Conservation (phyloP, 2,113 vertebrate genomes). For the Chaetura pelagica region DNA sequence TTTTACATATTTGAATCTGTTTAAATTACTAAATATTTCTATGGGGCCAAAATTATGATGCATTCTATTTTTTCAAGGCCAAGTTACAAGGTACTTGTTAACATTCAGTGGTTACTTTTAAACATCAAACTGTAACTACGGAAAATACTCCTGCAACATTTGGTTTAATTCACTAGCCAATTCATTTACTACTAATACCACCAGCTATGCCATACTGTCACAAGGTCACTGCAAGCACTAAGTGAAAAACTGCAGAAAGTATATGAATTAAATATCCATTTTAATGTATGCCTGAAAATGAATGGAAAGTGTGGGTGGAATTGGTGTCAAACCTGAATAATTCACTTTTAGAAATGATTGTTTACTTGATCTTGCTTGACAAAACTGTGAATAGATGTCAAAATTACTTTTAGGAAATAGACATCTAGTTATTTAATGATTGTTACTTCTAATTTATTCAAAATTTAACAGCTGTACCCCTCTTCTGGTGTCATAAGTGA, state of each 20-base stretch:
- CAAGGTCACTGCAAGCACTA: background rate
- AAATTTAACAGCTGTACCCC: background rate
- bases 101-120: background rate
- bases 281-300: background rate
- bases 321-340: background rate
- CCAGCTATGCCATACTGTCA: background rate
- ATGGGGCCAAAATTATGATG: background rate
- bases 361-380: background rate
- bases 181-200: background rate
- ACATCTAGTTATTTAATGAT: background rate
- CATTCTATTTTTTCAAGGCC: background rate
- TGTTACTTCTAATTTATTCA: background rate
- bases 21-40: background rate
- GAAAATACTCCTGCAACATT: background rate
- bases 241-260: background rate
- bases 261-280: background rate
- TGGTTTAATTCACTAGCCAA: background rate
- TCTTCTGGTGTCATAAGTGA: background rate
- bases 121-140: background rate
- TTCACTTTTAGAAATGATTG: background rate
- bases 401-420: background rate
- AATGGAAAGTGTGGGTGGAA: background rate
- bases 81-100: background rate
- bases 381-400: background rate
- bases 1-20: background rate